phyloP scores from a whole-genome alignment of 2,797 vertebrate genomes.

The Notolabrus celidotus region DNA sequence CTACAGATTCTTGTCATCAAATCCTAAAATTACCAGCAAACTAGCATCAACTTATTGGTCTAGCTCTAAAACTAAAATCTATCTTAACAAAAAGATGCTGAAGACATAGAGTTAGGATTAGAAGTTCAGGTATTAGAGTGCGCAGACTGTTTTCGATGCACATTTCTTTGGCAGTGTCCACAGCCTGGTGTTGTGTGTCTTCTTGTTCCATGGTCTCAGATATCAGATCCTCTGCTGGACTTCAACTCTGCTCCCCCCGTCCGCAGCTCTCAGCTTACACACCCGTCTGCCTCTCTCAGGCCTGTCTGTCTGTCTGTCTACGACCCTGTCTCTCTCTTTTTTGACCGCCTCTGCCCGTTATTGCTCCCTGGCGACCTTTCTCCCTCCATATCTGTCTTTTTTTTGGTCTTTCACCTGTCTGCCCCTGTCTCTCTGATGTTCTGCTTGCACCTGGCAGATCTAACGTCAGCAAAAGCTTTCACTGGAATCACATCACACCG shows the following conservation, averaged over 20 bases:
- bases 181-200: slow-evolving; percentile 71
- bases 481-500: slow-evolving; percentile 4
- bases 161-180: slow-evolving; percentile 21
- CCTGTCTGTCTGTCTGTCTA: slow-evolving; percentile 23
- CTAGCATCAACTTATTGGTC: background rate
- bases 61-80: background rate
- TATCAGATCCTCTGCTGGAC: slow-evolving; percentile 77
- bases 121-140: background rate
- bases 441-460: slow-evolving; percentile 25
- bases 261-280: slow-evolving; percentile 69
- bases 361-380: background rate
- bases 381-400: background rate
- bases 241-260: slow-evolving; percentile 27
- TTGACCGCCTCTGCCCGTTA: background rate
- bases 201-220: slow-evolving; percentile 79
- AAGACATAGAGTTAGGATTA: background rate
- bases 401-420: background rate
- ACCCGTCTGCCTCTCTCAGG: slow-evolving; percentile 20
- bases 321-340: slow-evolving; percentile 5
- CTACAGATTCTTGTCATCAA: background rate
- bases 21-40: background rate
- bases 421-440: slow-evolving; percentile 7
- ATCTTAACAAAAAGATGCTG: background rate
- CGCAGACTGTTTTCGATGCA: background rate
- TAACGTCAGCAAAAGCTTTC: slow-evolving; percentile 13